A percentile compares a stretch with the other conserved stretches of the same genome.
Evolutionary conservation across 2,797 vertebrate genomes (phyloP).

Genomic region (Ataeniobius toweri): DNA sequence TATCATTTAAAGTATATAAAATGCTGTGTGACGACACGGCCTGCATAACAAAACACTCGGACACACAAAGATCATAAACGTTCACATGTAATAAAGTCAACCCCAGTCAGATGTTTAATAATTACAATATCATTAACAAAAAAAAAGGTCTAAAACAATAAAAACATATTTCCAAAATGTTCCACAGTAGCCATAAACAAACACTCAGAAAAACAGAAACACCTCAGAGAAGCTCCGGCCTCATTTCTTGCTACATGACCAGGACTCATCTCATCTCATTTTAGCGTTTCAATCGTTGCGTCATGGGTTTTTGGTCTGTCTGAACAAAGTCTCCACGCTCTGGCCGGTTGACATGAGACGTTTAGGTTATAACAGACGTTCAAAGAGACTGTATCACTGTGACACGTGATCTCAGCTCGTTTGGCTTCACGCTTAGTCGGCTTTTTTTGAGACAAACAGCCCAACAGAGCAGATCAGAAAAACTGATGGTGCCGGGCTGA

Average conservation of each 20-base stretch:
- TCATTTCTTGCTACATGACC: conserved; percentile 63
- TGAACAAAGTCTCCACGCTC: conserved; percentile 23
- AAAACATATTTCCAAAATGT: conserved; percentile 69
- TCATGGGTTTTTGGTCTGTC: conserved; percentile 36
- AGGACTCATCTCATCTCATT: conserved; percentile 38
- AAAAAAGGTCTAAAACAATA: conserved; percentile 67
- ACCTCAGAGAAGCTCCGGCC: conserved; percentile 70
- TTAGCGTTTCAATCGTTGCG: conserved; percentile 32
- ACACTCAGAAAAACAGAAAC: conserved; percentile 50
- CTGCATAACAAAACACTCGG: conserved; percentile 43
- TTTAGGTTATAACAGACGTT: conserved; percentile 37
- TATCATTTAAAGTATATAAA: conserved; percentile 20
- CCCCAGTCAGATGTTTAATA: conserved; percentile 78
- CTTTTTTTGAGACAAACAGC: conserved; percentile 8
- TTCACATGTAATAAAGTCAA: conserved; percentile 81
- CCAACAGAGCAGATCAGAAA: conserved; percentile 19
- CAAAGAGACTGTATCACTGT: conserved; percentile 25
- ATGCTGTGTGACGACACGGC: not conserved
- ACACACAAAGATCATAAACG: conserved; percentile 75
- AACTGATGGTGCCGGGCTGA: conserved; percentile 14
- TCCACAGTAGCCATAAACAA: conserved; percentile 73
- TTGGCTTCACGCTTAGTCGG: conserved; percentile 58
- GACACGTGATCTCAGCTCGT: conserved; percentile 42
- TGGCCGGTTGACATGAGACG: conserved; percentile 32
- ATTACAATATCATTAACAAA: conserved; percentile 79